These are phyloP conservation scores for Rhogogaster chlorosoma DNA, from an alignment of 2,888 invertebrate genomes.

Conservation along the genomic window DNA sequence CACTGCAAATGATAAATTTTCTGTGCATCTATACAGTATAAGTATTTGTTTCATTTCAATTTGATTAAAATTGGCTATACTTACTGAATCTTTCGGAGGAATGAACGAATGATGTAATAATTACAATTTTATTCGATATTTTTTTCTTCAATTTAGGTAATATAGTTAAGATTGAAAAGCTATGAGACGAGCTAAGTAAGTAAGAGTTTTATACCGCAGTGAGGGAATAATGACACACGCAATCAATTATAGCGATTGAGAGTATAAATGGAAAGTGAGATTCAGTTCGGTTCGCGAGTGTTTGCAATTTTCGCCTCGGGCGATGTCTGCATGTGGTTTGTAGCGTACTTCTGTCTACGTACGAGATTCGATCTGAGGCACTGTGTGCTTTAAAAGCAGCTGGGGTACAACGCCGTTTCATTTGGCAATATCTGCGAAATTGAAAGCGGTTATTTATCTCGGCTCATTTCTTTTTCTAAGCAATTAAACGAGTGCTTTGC, in stretches of 20 bases:
- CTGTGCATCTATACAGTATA: neutral
- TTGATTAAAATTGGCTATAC: neutral
- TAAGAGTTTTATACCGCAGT: neutral
- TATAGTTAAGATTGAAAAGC: neutral
- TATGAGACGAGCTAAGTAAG: neutral
- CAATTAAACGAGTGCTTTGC: slow-evolving; percentile 11
- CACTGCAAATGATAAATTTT: neutral
- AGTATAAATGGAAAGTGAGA: slow-evolving; percentile 34
- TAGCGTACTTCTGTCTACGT: neutral
- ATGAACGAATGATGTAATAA: neutral
- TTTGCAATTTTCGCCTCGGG: slow-evolving; percentile 25
- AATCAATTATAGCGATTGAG: slow-evolving; percentile 1
- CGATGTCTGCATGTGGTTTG: slow-evolving; percentile 13
- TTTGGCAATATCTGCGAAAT: slow-evolving; percentile 37
- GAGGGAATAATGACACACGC: neutral
- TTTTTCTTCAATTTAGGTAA: neutral
- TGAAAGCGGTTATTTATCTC: slow-evolving; percentile 30
- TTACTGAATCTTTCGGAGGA: neutral
- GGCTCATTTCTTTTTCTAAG: neutral
- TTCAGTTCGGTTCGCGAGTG: neutral
- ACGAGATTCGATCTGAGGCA: neutral
- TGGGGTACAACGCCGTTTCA: neutral
- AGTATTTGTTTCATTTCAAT: neutral
- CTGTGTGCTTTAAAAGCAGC: neutral
- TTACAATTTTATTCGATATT: neutral